Base-by-base conservation (phyloP, 2,797 vertebrate genomes). In the Apogon talboti region DNA sequence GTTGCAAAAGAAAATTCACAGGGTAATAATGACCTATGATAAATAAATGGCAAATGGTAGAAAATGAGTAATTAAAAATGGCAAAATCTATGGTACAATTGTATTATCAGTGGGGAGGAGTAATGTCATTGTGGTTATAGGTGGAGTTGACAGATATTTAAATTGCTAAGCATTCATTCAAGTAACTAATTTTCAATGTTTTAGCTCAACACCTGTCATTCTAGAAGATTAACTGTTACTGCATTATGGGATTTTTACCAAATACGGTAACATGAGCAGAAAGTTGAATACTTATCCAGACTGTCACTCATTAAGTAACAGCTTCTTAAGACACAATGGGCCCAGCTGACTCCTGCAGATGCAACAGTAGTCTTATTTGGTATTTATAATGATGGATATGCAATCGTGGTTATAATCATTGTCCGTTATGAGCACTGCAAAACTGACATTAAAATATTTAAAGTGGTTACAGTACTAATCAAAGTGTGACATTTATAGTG, bases 361-460 rank as follows among this genome's bases (percentile, higher is more conserved):
- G 56, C 4, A 28, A 28, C 24, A 28, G 24, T 5, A 28, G 24
- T 28, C 41, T 64, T 18, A 38, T 2, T 52, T 13, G n/a, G 74
- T 53, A 58, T 66, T 61, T 18, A 60, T 44, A 33, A 66, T 66
- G 24, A 21, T 37, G 16, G 28, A 45, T 40, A 24, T 30, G 19
- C 49, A 43, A 46, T 54, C 42, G 40, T 28, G 44, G 67, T 71
- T 40, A 28, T 14, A 43, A 30, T 48, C 65, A 9, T 28, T 42
- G 21, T 60, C 43, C 5, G 21, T 56, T 41, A 42, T 35, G 33
- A 35, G 33, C 33, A 35, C 7, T 35, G 33, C 7, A 35, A 10
- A 10, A 35, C 33, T 44, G 13, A 44, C 14, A 51, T 61, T 53
- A 10, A 66, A 67, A 51, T 19, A 48, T 73, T n/a, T 46, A 41